Percentiles rank a stretch among this genome's conserved stretches.
These are phyloP conservation scores for Rhodinocichla rosea DNA, from an alignment of 2,113 vertebrate species.

Conservation along the genomic window DNA sequence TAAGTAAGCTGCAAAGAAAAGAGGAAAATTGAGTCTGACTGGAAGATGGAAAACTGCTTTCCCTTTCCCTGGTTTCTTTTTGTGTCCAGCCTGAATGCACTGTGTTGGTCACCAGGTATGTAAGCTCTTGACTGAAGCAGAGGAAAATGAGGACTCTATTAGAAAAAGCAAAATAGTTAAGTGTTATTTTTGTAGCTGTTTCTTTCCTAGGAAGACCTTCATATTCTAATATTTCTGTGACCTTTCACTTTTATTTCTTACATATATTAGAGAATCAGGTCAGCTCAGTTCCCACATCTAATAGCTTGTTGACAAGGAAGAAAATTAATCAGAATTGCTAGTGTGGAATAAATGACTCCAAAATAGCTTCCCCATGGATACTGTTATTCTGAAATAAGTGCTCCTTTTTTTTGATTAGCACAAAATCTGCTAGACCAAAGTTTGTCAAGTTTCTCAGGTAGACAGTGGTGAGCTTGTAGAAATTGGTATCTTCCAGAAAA, in stretches of 20 bases:
- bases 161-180: neutral
- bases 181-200: neutral
- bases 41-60: neutral
- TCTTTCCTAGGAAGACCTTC: neutral
- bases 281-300: neutral
- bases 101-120: neutral
- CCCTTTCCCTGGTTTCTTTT: neutral
- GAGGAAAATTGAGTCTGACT: neutral
- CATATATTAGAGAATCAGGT: slow-evolving; percentile 1
- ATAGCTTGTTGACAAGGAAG: slow-evolving; percentile 1
- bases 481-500: neutral
- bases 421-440: neutral
- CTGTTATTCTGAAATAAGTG: neutral
- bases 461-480: neutral
- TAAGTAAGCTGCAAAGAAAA: neutral
- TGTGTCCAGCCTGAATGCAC: neutral
- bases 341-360: slow-evolving; percentile 11
- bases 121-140: neutral
- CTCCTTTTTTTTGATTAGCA: neutral
- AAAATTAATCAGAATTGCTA: slow-evolving; percentile 24
- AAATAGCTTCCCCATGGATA: neutral
- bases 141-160: neutral
- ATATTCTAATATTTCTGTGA: neutral
- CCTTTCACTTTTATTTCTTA: slow-evolving; percentile 5
- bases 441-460: neutral